A percentile compares a stretch with the other conserved stretches of the same genome.
Conservation (phyloP, 2,888 invertebrate genomes). For the Bruchidius siliquastri region DNA sequence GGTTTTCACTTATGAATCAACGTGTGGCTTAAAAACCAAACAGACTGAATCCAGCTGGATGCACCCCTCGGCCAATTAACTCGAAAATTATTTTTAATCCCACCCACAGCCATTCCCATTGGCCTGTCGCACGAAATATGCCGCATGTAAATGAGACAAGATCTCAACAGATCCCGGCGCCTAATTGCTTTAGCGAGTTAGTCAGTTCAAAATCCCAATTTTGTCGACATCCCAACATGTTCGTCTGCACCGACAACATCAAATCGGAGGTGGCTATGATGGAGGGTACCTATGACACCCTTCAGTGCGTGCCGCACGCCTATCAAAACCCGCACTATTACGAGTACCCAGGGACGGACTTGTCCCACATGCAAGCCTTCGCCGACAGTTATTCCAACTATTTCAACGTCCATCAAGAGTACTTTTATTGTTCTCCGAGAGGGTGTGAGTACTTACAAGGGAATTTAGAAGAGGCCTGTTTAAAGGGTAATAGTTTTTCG, state of each 20-base stretch:
- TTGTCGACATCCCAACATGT: conserved; percentile 7
- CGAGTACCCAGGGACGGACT: background rate
- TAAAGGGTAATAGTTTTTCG: background rate
- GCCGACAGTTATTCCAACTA: background rate
- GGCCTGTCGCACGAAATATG: conserved; percentile 26
- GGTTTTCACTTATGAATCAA: background rate
- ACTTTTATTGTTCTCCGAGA: conserved; percentile 8
- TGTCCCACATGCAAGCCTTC: background rate
- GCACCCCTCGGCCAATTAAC: conserved; percentile 18
- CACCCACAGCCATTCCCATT: conserved; percentile 31
- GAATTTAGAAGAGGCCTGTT: conserved; percentile 2
- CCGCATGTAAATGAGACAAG: conserved; percentile 30
- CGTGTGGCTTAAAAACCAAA: background rate
- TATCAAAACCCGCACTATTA: background rate
- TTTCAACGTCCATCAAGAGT: conserved; percentile 8
- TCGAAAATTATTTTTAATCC: conserved; percentile 19
- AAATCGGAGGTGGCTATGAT: conserved; percentile 6
- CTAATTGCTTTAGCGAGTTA: conserved; percentile 28
- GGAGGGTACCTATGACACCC: background rate
- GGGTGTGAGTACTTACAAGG: conserved; percentile 6
- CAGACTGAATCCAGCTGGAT: background rate
- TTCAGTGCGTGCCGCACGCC: background rate
- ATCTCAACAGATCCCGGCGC: conserved; percentile 22
- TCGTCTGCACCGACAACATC: conserved; percentile 4
- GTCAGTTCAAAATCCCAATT: conserved; percentile 18